Conservation (phyloP, 2,888 invertebrate genomes). For the Oscheius sp. region DNA sequence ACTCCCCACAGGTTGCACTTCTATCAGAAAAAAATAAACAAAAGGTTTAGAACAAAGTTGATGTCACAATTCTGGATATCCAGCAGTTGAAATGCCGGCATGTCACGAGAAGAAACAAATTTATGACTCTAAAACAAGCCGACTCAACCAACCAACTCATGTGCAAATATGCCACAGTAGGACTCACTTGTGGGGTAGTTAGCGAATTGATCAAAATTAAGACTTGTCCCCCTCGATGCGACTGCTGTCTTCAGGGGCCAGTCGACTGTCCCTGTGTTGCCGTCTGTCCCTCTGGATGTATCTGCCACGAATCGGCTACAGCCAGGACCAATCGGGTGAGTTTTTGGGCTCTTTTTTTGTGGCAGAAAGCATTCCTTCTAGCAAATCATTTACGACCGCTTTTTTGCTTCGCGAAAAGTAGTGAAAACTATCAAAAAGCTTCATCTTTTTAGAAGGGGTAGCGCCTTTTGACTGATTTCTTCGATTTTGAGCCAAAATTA, state of each 20-base stretch:
- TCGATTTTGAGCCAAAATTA: no score
- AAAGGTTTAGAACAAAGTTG: not conserved
- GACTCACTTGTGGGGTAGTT: no score
- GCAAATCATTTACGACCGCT: not conserved
- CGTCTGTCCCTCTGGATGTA: conserved; percentile 14
- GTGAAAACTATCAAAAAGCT: no score
- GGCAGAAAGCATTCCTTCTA: no score
- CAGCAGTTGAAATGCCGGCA: conserved; percentile 36
- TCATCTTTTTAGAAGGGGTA: not conserved
- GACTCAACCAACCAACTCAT: conserved; percentile 46
- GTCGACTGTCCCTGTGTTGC: conserved; percentile 15
- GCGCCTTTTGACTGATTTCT: not conserved
- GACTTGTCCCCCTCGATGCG: conserved; percentile 48
- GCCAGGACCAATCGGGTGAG: conserved; percentile 11
- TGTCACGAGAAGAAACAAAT: conserved; percentile 35
- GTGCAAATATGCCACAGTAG: conserved; percentile 52
- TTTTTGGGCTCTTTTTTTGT: not conserved
- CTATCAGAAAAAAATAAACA: conserved; percentile 11
- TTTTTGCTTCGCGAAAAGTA: no score
- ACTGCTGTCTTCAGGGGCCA: conserved; percentile 38
- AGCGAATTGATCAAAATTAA: no score
- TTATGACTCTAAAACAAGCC: conserved; percentile 37
- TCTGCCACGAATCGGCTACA: conserved; percentile 14
- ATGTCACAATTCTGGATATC: conserved; percentile 36
- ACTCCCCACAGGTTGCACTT: conserved; percentile 18